Evolutionary conservation across 2,797 vertebrate genomes (phyloP).

Genomic region (Phoeniculus purpureus): DNA sequence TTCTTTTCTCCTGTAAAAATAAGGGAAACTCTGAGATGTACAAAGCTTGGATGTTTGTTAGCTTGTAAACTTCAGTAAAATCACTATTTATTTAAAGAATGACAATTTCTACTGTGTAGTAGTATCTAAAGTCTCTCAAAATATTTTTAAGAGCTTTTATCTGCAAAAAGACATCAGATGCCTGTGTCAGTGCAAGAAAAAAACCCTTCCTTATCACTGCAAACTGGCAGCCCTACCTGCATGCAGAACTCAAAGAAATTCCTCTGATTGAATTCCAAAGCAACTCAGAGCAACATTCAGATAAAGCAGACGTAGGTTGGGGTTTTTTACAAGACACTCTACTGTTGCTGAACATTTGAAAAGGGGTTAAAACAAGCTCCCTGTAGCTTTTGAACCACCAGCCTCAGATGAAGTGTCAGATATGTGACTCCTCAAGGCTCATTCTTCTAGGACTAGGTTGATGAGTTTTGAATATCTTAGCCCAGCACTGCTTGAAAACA

Average conservation of each 20-base stretch:
- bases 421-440: not conserved
- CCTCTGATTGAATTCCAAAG: not conserved
- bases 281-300: fast-evolving
- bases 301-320: not conserved
- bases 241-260: not conserved
- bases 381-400: not conserved
- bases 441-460: not conserved
- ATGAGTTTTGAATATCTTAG: not conserved
- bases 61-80: not conserved
- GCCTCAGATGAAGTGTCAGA: not conserved
- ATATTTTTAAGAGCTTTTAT: no score
- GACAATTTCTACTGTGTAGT: not conserved
- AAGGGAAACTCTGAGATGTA: not conserved
- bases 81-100: not conserved
- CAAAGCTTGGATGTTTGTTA: not conserved
- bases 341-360: not conserved
- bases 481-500: not conserved
- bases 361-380: not conserved
- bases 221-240: no score
- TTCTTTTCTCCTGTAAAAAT: not conserved
- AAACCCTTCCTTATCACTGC: no score
- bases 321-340: not conserved
- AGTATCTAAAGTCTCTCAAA: no score
- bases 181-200: no score
- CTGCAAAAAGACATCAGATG: no score